A percentile compares a stretch with the other conserved stretches of the same genome.
Conservation (phyloP, 1,140 invertebrate genomes). For the Brachionus manjavacas region DNA sequence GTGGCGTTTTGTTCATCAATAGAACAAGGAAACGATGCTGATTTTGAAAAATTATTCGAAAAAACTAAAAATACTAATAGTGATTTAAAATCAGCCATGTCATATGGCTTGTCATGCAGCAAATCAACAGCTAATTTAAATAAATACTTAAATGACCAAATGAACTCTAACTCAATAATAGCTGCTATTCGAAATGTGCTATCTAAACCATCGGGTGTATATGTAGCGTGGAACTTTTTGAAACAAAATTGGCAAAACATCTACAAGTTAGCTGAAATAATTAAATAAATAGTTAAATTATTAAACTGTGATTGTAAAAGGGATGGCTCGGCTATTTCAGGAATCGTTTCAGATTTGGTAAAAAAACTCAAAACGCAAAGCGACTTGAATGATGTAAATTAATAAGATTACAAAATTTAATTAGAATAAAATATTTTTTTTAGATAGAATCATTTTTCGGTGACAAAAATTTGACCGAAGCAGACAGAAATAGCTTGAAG, state of each 20-base stretch:
- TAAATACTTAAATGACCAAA: neutral
- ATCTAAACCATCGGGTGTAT: neutral
- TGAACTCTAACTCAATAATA: neutral
- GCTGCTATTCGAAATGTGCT: neutral
- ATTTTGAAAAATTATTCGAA: constrained; percentile 21
- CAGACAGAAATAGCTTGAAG: neutral
- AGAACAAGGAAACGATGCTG: neutral
- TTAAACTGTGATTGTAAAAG: neutral
- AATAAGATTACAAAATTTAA: neutral
- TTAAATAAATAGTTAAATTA: neutral
- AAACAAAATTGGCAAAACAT: constrained; percentile 25
- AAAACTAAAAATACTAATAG: neutral
- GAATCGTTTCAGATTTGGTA: neutral
- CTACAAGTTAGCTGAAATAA: neutral
- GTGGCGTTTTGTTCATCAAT: neutral
- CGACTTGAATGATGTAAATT: neutral
- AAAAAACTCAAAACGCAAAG: neutral
- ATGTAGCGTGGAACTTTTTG: constrained; percentile 4
- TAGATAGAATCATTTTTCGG: neutral
- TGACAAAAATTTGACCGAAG: neutral
- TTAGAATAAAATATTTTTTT: neutral
- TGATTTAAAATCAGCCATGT: neutral
- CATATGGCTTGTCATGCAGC: neutral
- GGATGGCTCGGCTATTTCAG: neutral
- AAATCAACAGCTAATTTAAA: neutral